Evolutionary conservation across 1,140 invertebrate species (phyloP).

Genomic region (Halictus rubicundus): DNA sequence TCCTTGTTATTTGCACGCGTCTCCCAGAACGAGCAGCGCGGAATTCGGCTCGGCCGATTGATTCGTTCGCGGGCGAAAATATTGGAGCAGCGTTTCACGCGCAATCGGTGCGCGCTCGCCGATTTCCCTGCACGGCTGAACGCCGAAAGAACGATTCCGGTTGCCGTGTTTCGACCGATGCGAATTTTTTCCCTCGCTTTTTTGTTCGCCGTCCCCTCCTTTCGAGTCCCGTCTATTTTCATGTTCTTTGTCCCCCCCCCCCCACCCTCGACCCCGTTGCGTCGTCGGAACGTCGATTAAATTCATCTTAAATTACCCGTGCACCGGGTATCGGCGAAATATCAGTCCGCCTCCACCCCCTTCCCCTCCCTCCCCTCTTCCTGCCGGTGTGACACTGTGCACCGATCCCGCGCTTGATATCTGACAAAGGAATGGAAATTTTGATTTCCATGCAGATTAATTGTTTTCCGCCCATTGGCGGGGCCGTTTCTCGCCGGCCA

Average conservation of each 20-base stretch:
- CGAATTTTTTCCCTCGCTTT: neutral
- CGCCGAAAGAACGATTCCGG: constrained; percentile 9
- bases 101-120: constrained; percentile 7
- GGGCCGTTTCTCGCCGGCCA: neutral
- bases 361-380: too few relatives aligned
- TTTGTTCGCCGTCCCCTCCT: neutral
- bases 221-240: neutral
- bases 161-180: constrained; percentile 9
- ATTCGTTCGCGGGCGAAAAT: constrained; percentile 25
- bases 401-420: neutral
- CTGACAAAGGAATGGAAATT: constrained; percentile 32
- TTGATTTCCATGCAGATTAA: constrained; percentile 29
- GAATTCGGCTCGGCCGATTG: constrained; percentile 24
- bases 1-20: constrained; percentile 28
- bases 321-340: neutral
- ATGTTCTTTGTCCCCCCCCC: neutral
- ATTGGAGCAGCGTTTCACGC: constrained; percentile 24
- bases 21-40: constrained; percentile 19
- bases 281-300: constrained; percentile 16
- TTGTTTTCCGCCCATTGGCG: neutral
- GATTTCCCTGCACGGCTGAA: constrained; percentile 5
- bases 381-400: too few relatives aligned
- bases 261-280: too few relatives aligned
- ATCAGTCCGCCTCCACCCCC: neutral
- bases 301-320: constrained; percentile 30